These are phyloP conservation scores for Sebastes ruberrimus DNA, from an alignment of 2,797 vertebrate species.

Conservation along the genomic window DNA sequence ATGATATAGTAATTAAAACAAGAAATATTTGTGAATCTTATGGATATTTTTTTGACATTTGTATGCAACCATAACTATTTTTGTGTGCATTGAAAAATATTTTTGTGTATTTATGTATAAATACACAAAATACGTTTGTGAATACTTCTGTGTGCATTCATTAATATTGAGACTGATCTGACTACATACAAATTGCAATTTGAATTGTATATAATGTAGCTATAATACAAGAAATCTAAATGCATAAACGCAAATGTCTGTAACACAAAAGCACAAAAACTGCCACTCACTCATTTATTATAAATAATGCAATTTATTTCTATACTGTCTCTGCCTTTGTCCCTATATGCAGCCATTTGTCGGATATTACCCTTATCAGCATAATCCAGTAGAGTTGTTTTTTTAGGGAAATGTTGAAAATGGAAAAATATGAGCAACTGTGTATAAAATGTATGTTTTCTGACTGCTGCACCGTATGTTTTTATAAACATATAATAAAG, in stretches of 20 bases:
- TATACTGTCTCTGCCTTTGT: background rate
- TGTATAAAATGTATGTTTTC: background rate
- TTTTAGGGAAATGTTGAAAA: background rate
- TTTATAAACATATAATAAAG: background rate
- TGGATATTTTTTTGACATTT: too few relatives aligned
- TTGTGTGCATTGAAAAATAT: too few relatives aligned
- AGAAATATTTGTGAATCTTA: too few relatives aligned
- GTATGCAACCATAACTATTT: too few relatives aligned
- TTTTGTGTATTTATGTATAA: too few relatives aligned
- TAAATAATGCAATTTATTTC: background rate
- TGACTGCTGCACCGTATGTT: background rate
- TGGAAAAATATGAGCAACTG: accelerated
- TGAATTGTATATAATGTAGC: background rate
- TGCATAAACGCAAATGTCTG: background rate
- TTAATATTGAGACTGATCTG: too few relatives aligned
- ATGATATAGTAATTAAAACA: too few relatives aligned
- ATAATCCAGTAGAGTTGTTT: too few relatives aligned
- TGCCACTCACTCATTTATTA: background rate
- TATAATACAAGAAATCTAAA: background rate
- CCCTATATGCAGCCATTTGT: background rate
- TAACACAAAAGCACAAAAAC: background rate
- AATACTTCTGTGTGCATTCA: too few relatives aligned
- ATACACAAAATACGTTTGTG: too few relatives aligned
- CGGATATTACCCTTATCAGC: background rate
- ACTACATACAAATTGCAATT: accelerated